Base-by-base conservation (phyloP, 92 coral and sea anemone genomes). In the Palythoa grandiflora region DNA sequence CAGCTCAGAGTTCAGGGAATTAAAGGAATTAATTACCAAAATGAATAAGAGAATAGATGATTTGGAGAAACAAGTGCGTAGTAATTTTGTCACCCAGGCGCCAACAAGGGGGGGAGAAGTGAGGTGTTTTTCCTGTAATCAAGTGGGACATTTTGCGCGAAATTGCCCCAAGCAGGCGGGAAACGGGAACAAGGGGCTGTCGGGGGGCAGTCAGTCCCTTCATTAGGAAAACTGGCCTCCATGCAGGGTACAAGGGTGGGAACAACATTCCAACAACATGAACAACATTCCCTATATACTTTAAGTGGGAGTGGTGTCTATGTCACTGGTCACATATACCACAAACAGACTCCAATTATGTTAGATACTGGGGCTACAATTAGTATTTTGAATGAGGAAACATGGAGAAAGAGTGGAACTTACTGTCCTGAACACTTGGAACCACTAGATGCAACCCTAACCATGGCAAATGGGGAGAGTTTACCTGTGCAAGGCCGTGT, bases 151-250 rank as follows among this genome's bases (percentile, higher is more conserved):
- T 68, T 68, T 68, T 68, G 73, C 73, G 7, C 73, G 73, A 16
- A 68, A 15, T 20, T 68, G 73, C 28, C 73, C 73, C 73, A 16
- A 68, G 73, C 73, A 20, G 73, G 73, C 38, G 73, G 73, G 37
- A 68, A 68, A 68, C 36, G 36, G 38, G 73, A 15, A 68, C 38
- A 28, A 87, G 87, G 60, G 89, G 75, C 89, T 84, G 89, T 40
- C 85, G 40, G 10, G 92, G 89, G 81, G 88, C 92, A 71, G 79
- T 63, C 92, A 84, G 74, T 36, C 89, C 89, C 87, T 83, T 86
- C 73, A 57, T 17, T 40, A 84, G 79, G 38, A 21, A 21, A 78
- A 48, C 47, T 12, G 53, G 75, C 85, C 79, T 78, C 90, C 85
- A 87, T 86, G 68, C 70, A 76, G 80, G 59, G 59, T 76, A 9